These are phyloP conservation scores for Drosophila varians DNA, from an alignment of 1,140 invertebrate species.

Conservation along the genomic window DNA sequence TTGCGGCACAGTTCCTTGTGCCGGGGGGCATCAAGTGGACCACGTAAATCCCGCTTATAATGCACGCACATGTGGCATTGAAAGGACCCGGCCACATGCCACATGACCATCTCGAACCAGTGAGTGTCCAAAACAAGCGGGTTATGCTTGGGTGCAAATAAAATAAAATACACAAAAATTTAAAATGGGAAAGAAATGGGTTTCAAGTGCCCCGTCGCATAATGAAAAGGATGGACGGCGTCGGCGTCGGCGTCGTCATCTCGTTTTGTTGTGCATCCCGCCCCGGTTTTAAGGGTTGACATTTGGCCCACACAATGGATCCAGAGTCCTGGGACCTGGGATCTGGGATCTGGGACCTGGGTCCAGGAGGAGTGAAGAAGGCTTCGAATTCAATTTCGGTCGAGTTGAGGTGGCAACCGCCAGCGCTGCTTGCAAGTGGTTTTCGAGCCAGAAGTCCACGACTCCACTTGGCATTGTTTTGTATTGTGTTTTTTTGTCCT, in stretches of 20 bases:
- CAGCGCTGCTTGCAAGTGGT: conserved; percentile 59
- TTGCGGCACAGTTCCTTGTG: conserved; percentile 20
- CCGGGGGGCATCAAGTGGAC: conserved; percentile 67
- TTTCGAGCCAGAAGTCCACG: conserved; percentile 51
- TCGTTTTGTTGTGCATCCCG: conserved; percentile 50
- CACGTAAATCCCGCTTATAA: conserved; percentile 76
- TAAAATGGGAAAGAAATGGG: conserved; percentile 67
- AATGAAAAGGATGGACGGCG: conserved; percentile 71
- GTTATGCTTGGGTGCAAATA: conserved; percentile 35
- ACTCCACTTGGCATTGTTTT: conserved; percentile 31
- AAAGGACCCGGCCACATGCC: conserved; percentile 15
- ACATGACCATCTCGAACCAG: conserved; percentile 22
- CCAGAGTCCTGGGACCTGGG: conserved; percentile 6
- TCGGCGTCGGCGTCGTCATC: conserved; percentile 31
- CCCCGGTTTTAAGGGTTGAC: conserved; percentile 68
- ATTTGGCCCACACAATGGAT: conserved; percentile 61
- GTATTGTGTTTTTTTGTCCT: conserved; percentile 4
- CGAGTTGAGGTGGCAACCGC: conserved; percentile 67
- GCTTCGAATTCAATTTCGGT: conserved; percentile 46
- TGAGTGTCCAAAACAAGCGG: conserved; percentile 36
- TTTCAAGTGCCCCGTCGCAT: conserved; percentile 71
- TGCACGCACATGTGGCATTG: conserved; percentile 68
- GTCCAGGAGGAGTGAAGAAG: conserved; percentile 32
- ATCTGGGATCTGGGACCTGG: no score
- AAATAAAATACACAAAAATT: conserved; percentile 41